A percentile compares a stretch with the other conserved stretches of the same genome.
Conservation (phyloP, 2,797 vertebrate genomes). For the Siniperca scherzeri region DNA sequence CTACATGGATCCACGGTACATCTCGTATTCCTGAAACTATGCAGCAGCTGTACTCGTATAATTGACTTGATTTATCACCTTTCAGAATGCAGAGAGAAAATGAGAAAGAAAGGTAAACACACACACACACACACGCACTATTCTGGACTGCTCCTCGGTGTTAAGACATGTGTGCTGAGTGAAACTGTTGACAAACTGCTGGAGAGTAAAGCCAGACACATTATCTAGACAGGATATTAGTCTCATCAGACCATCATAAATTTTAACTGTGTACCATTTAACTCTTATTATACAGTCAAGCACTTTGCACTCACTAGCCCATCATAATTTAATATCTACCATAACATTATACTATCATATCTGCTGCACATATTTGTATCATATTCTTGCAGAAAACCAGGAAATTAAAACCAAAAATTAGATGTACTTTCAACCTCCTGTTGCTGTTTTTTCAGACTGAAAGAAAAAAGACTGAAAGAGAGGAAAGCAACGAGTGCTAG, state of each 20-base stretch:
- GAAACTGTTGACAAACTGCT: constrained; percentile 54
- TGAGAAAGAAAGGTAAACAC: constrained; percentile 25
- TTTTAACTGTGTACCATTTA: constrained; percentile 50
- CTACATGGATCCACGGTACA: constrained; percentile 34
- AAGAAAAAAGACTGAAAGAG: not conserved
- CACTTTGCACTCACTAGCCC: constrained; percentile 47
- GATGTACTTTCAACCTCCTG: constrained; percentile 15
- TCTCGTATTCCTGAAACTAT: constrained; percentile 47
- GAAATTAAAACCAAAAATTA: constrained; percentile 37
- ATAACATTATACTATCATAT: constrained; percentile 47
- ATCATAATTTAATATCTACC: constrained; percentile 61
- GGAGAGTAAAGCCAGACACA: constrained; percentile 52
- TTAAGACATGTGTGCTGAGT: not conserved
- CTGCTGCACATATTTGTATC: constrained; percentile 31
- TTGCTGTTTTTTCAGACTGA: not conserved
- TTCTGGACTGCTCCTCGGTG: constrained; percentile 25
- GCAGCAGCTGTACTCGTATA: constrained; percentile 60
- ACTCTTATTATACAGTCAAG: constrained; percentile 55
- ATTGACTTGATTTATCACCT: constrained; percentile 62
- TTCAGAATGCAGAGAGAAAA: constrained; percentile 45
- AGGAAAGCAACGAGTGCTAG: not conserved
- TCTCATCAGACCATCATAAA: constrained; percentile 80
- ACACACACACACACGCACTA: constrained; percentile 7
- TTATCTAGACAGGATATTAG: constrained; percentile 70
- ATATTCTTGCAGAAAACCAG: constrained; percentile 3